These are phyloP conservation scores for Cryptus viduatorius DNA, from an alignment of 2,888 invertebrate species.

Conservation along the genomic window DNA sequence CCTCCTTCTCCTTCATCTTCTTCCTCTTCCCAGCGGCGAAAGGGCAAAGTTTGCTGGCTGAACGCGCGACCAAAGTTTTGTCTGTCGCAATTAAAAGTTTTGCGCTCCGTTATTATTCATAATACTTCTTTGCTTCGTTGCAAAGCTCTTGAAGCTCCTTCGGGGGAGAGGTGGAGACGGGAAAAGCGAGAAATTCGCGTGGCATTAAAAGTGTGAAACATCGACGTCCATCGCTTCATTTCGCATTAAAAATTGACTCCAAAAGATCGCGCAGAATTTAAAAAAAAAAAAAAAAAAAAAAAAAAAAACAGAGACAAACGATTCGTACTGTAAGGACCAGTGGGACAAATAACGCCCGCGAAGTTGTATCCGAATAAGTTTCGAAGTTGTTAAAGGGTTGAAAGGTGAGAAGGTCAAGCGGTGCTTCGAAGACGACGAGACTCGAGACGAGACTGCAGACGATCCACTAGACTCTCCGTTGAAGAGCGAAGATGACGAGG, in stretches of 20 bases:
- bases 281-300: constrained; percentile 14
- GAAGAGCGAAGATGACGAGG: constrained; percentile 48
- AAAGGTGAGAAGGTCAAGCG: constrained; percentile 63
- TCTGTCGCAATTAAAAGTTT: constrained; percentile 84
- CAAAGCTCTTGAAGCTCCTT: constrained; percentile 65
- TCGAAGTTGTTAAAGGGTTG: constrained; percentile 35
- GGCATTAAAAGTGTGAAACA: background rate
- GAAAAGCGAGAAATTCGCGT: constrained; percentile 47
- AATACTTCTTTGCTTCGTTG: constrained; percentile 70
- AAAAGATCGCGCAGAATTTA: constrained; percentile 23
- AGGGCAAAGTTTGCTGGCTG: constrained; percentile 62
- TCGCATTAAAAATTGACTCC: background rate
- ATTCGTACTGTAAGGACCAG: constrained; percentile 3
- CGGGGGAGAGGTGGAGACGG: constrained; percentile 36
- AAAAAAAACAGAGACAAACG: constrained; percentile 15
- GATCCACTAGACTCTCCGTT: constrained; percentile 23
- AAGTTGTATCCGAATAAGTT: background rate
- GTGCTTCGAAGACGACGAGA: constrained; percentile 47
- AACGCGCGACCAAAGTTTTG: constrained; percentile 76
- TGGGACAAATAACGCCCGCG: background rate
- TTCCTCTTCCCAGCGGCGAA: constrained; percentile 25
- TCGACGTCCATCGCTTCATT: background rate
- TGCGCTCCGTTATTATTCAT: constrained; percentile 82
- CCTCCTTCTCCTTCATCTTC: constrained; percentile 15
- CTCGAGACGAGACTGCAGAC: constrained; percentile 39